Evolutionary conservation across 1,140 invertebrate genomes (phyloP).

Genomic region (Hylaeus anthracinus): DNA sequence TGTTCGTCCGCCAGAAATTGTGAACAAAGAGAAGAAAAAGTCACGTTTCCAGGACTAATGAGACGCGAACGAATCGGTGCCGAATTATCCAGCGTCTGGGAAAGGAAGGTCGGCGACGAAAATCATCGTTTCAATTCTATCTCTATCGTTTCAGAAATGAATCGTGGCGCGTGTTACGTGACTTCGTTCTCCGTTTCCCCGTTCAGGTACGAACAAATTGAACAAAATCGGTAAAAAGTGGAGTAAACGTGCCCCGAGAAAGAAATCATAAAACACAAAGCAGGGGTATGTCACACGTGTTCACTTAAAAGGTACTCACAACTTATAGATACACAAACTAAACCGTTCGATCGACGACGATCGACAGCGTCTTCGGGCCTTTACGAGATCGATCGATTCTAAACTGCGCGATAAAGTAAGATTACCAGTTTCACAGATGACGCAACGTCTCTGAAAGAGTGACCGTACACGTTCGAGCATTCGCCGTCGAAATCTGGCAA

Average conservation of each 20-base stretch:
- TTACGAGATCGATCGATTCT: background rate
- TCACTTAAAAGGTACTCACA: conserved; percentile 35
- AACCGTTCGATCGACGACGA: conserved; percentile 16
- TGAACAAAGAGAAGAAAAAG: background rate
- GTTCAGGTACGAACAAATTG: conserved; percentile 25
- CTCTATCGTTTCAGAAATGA: conserved; percentile 74
- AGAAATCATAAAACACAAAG: conserved; percentile 70
- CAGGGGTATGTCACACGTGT: conserved; percentile 58
- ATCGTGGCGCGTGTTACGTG: conserved; percentile 46
- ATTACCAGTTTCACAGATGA: no score
- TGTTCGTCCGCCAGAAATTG: background rate
- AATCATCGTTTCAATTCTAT: conserved; percentile 25
- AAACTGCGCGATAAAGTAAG: no score
- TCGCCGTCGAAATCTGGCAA: background rate
- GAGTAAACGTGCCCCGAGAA: conserved; percentile 54
- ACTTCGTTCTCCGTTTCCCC: conserved; percentile 29
- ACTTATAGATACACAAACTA: conserved; percentile 33
- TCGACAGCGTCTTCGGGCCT: conserved; percentile 25
- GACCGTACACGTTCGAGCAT: no score
- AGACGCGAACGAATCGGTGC: conserved; percentile 20
- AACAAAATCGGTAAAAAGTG: conserved; percentile 55
- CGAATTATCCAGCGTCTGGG: background rate
- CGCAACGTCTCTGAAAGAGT: background rate
- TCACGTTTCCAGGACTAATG: background rate
- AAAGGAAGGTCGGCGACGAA: conserved; percentile 11